Evolutionary conservation across 2,888 invertebrate species (phyloP).

Genomic region (Eupithecia tripunctaria): DNA sequence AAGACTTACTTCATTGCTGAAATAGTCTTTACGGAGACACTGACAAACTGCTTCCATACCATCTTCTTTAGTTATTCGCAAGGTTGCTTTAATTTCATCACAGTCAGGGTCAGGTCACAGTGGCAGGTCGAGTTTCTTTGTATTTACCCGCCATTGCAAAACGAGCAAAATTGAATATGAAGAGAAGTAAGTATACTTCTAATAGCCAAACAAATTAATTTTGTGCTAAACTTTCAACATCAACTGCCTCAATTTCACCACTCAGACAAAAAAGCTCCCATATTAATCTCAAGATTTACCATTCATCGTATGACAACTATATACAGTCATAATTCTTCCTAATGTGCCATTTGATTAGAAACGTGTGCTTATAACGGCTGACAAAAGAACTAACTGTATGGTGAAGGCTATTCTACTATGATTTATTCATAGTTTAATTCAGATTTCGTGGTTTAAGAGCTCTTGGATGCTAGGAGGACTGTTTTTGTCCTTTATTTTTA

Average conservation of each 20-base stretch:
- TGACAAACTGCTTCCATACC: background rate
- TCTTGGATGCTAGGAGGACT: conserved; percentile 20
- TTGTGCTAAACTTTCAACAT: conserved; percentile 8
- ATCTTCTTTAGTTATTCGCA: background rate
- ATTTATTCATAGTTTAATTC: conserved; percentile 78
- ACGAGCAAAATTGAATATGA: background rate
- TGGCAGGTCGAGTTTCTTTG: too few relatives aligned
- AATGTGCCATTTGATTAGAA: conserved; percentile 80
- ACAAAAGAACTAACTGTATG: conserved; percentile 73
- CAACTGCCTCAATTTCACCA: conserved; percentile 38
- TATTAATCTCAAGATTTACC: conserved; percentile 62
- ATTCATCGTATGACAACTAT: conserved; percentile 77
- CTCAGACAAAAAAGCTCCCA: conserved; percentile 44
- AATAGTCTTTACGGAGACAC: background rate
- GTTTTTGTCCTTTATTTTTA: conserved; percentile 7
- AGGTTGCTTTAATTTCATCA: background rate
- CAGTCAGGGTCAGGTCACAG: background rate
- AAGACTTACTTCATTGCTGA: background rate
- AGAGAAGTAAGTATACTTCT: background rate
- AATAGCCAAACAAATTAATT: conserved; percentile 4
- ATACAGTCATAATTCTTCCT: conserved; percentile 79
- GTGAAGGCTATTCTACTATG: conserved; percentile 76
- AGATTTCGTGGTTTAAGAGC: conserved; percentile 64
- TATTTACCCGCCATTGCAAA: background rate
- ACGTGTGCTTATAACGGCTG: conserved; percentile 64